phyloP scores from a whole-genome alignment of 2,888 invertebrate genomes.

The Desoria tigrina region DNA sequence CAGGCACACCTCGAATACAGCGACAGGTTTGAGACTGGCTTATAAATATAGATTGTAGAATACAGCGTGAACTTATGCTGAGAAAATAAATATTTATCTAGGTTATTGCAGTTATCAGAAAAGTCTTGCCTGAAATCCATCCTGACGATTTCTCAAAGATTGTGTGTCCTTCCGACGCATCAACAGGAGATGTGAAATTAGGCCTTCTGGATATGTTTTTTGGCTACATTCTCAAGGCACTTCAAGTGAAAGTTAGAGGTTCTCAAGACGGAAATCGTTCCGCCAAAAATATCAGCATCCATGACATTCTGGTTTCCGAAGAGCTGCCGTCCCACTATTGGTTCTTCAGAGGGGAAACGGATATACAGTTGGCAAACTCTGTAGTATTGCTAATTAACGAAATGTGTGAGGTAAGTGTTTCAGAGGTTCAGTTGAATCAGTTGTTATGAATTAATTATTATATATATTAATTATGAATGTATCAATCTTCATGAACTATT shows the following conservation, averaged over 20 bases:
- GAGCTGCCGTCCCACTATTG: constrained; percentile 60
- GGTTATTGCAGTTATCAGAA: constrained; percentile 78
- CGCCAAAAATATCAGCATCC: constrained; percentile 49
- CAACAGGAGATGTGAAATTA: constrained; percentile 55
- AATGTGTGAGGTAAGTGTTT: constrained; percentile 78
- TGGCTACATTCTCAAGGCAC: constrained; percentile 85
- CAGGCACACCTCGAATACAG: constrained; percentile 91
- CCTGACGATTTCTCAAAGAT: constrained; percentile 79
- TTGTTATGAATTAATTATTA: too few species aligned
- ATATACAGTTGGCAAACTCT: constrained; percentile 81
- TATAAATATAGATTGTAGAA: background rate
- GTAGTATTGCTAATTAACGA: constrained; percentile 86
- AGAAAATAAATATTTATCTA: constrained; percentile 58
- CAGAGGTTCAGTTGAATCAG: background rate
- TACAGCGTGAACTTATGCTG: too few species aligned
- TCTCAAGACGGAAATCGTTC: constrained; percentile 49
- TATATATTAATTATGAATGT: background rate
- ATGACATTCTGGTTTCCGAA: constrained; percentile 47
- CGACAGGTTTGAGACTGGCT: constrained; percentile 68
- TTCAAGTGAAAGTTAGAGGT: constrained; percentile 75
- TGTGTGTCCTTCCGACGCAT: constrained; percentile 57
- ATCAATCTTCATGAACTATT: too few species aligned
- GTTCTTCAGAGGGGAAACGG: constrained; percentile 85
- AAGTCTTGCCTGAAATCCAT: constrained; percentile 86
- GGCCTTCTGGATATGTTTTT: constrained; percentile 87